Evolutionary conservation across 2,888 invertebrate genomes (phyloP).

Genomic region (Nemapogon koenigi): DNA sequence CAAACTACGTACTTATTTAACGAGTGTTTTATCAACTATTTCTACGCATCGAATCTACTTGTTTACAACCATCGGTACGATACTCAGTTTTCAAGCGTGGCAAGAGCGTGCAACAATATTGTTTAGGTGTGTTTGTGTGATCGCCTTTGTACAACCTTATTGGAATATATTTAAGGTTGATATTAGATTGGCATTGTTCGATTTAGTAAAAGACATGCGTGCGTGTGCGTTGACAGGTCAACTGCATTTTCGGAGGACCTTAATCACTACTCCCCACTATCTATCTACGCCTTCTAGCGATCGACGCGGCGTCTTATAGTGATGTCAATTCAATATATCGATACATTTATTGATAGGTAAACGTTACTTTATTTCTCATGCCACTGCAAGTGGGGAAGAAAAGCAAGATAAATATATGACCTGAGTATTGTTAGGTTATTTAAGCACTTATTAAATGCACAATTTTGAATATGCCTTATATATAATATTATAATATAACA

Average conservation of each 20-base stretch:
- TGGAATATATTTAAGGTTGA: constrained; percentile 24
- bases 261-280: constrained; percentile 42
- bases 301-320: too few relatives aligned
- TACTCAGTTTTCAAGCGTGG: constrained; percentile 37
- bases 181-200: constrained; percentile 23
- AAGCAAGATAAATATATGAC: too few relatives aligned
- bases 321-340: too few relatives aligned
- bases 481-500: too few relatives aligned
- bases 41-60: constrained; percentile 41
- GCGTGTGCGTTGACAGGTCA: constrained; percentile 41
- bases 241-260: constrained; percentile 55
- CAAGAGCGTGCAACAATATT: constrained; percentile 27
- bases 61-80: constrained; percentile 55
- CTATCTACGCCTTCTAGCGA: constrained; percentile 32
- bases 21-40: constrained; percentile 39
- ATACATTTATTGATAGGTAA: too few relatives aligned
- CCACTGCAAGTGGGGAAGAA: too few relatives aligned
- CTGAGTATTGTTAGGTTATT: too few relatives aligned
- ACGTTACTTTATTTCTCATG: too few relatives aligned
- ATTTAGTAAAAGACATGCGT: constrained; percentile 39
- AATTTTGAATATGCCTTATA: too few relatives aligned
- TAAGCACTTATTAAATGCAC: too few relatives aligned
- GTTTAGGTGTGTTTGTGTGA: constrained; percentile 15
- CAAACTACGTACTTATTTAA: constrained; percentile 25
- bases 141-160: constrained; percentile 26